Percentiles rank a stretch among this genome's conserved stretches.
Evolutionary conservation across 2,113 vertebrate species (phyloP).

Genomic region (Colossoma macropomum): DNA sequence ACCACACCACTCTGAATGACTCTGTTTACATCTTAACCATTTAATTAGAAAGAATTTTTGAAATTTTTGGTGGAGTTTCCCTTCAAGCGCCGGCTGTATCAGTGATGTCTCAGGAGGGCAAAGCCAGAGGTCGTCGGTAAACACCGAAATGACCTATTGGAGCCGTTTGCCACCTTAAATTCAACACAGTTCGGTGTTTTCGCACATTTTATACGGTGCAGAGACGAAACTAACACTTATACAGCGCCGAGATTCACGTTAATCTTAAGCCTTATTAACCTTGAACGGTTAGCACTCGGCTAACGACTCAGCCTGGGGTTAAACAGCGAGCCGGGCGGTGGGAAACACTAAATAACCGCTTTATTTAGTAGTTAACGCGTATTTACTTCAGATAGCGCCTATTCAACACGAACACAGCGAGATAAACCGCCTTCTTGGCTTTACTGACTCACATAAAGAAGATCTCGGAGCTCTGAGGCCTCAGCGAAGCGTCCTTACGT

Average conservation of each 20-base stretch:
- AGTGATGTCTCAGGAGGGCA: neutral
- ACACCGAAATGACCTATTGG: neutral
- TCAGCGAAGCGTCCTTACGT: slow-evolving; percentile 60
- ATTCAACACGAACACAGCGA: neutral
- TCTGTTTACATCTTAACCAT: too few relatives aligned
- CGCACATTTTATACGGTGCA: too few relatives aligned
- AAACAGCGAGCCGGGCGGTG: neutral
- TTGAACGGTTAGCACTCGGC: too few relatives aligned
- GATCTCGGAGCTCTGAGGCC: neutral
- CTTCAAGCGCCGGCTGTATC: too few relatives aligned
- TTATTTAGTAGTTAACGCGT: neutral
- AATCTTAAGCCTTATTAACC: too few relatives aligned
- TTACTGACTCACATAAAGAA: too few relatives aligned
- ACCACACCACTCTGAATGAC: too few relatives aligned
- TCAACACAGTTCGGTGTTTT: neutral
- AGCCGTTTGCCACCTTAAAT: too few relatives aligned
- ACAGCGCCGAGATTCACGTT: too few relatives aligned
- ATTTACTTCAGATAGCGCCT: neutral
- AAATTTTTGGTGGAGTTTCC: too few relatives aligned
- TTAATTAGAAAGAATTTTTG: too few relatives aligned
- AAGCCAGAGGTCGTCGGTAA: slow-evolving; percentile 20
- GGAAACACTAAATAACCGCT: neutral
- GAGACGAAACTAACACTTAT: too few relatives aligned
- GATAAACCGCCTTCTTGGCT: neutral
- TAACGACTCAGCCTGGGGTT: neutral